Base-by-base conservation (phyloP, 2,888 invertebrate species). In the Drosophila leonis region DNA sequence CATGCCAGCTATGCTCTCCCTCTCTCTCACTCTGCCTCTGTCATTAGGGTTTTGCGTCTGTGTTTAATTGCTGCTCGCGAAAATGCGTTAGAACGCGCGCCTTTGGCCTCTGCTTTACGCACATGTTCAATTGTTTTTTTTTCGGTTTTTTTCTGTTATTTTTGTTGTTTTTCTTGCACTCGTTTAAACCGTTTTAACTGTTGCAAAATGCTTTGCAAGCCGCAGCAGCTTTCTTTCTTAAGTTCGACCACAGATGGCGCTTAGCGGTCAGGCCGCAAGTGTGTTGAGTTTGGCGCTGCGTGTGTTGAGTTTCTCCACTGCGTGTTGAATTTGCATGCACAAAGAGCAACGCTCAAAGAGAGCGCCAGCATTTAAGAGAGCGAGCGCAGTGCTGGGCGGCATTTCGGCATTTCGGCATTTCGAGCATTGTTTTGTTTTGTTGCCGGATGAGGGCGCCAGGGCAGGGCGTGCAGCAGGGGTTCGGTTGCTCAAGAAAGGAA, bases 31-130 rank as follows among this genome's bases (percentile, higher is more conserved):
- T 27, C 13, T 2, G 13, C 29, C 46, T 65, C 35, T 64, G 62
- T 78, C 77, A 78, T 78, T 78, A 79, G 80, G 62, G 48, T 71
- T 75, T 68, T 68, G 65, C 63, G 70, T 64, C 79, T 78, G 78
- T 66, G 69, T 66, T 77, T 77, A 77, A 77, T 77, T 78, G 77
- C 65, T 63, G 79, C 20, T 20, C 15, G 41, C 78, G 54, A 54
- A 78, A 73, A 65, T 72, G 78, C 42, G 24, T 52, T 24, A 7
- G 29, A 18, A 5, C 6, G 12, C 46, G 24, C 27, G 18, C 42
- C 48, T 48, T n/a, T 49, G 29, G 9, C 29, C 24, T 15, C 18
- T 12, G 31, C 42, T 15, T 9, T 2, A 9, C 18, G 37, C 56
- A 64, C 31, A 37, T 48, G 20, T 24, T 24, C 8, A 31, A 0